A percentile compares a stretch with the other conserved stretches of the same genome.
phyloP scores from a whole-genome alignment of 2,797 vertebrate genomes.

The Poecilia gillii region DNA sequence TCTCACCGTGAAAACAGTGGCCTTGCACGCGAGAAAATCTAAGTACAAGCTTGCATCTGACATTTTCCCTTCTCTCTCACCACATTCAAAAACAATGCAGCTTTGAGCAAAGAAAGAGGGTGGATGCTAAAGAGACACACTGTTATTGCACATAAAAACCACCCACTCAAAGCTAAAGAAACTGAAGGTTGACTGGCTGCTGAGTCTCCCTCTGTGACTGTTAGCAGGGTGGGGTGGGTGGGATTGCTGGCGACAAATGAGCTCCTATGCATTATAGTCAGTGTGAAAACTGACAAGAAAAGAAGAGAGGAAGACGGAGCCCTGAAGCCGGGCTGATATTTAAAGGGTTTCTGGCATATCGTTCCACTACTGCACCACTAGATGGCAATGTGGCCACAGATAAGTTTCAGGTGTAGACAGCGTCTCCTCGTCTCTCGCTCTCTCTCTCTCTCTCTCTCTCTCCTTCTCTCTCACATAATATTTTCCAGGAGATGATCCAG shows the following conservation, averaged over 20 bases:
- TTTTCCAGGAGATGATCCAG: constrained; percentile 77
- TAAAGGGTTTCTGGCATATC: background rate
- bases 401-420: constrained; percentile 22
- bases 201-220: constrained; percentile 50
- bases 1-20: constrained; percentile 64
- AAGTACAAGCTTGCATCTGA: constrained; percentile 53
- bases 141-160: constrained; percentile 47
- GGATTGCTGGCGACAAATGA: constrained; percentile 20
- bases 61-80: constrained; percentile 49
- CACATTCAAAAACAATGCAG: constrained; percentile 60
- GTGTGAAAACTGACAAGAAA: constrained; percentile 23
- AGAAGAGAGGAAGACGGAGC: background rate
- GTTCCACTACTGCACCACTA: constrained; percentile 55
- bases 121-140: constrained; percentile 37
- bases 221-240: constrained; percentile 20
- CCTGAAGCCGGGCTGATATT: constrained; percentile 18
- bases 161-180: constrained; percentile 40
- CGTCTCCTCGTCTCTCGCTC: background rate
- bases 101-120: constrained; percentile 51
- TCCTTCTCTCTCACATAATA: constrained; percentile 31
- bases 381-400: constrained; percentile 76
- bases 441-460: constrained; percentile 13
- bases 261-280: constrained; percentile 36
- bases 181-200: constrained; percentile 62
- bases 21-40: constrained; percentile 56